Percentiles rank a stretch among this genome's conserved stretches.
Conservation (phyloP, 2,797 vertebrate species). For the Euthynnus affinis region DNA sequence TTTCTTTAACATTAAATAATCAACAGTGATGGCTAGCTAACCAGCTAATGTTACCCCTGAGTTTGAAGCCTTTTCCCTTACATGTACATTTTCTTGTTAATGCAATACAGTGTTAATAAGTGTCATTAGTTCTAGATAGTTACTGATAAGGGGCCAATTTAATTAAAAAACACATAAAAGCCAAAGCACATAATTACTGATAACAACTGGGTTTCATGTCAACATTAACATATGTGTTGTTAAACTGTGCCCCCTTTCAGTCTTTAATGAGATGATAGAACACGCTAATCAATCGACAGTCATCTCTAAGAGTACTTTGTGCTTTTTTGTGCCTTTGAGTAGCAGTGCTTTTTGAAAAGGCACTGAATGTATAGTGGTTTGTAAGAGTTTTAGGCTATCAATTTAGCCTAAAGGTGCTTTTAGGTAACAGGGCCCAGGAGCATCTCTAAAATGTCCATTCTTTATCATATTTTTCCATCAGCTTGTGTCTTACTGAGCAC, state of each 20-base stretch:
- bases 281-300: neutral
- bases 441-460: neutral
- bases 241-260: neutral
- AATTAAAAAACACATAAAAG: too few species aligned
- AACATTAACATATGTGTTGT: neutral
- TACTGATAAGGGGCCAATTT: too few species aligned
- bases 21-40: too few species aligned
- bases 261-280: neutral
- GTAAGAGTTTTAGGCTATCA: neutral
- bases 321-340: neutral
- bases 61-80: too few species aligned
- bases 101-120: neutral
- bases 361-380: neutral
- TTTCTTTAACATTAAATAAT: too few species aligned
- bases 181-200: too few species aligned
- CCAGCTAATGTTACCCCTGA: too few species aligned
- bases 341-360: neutral
- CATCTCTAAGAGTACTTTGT: neutral
- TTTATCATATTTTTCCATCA: conserved; percentile 8
- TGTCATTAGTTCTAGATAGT: too few species aligned
- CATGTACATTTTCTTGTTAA: neutral
- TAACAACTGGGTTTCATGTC: too few species aligned
- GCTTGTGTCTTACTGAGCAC: neutral
- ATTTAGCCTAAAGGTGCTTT: neutral
- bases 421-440: neutral